These are phyloP conservation scores for Homarus gammarus DNA, from an alignment of 2,888 invertebrate genomes.

Conservation along the genomic window DNA sequence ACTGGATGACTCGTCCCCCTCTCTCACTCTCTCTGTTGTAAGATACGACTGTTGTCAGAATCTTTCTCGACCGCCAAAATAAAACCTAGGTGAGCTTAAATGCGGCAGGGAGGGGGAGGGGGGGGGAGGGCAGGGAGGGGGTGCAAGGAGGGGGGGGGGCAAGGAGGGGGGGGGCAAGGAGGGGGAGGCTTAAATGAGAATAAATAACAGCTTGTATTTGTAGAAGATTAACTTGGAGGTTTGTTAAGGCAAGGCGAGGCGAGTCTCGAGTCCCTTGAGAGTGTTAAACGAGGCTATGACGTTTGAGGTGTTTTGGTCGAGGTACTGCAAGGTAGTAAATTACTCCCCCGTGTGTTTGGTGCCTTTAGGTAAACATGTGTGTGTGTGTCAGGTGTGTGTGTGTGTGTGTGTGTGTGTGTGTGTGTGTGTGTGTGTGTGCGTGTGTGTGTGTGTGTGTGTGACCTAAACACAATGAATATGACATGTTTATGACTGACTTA, in stretches of 20 bases:
- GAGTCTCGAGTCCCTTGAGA: too few relatives aligned
- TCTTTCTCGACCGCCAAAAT: constrained; percentile 11
- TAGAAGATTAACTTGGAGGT: neutral
- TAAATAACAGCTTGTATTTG: constrained; percentile 34
- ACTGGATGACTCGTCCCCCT: too few relatives aligned
- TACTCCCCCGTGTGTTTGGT: neutral
- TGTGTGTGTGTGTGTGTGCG: neutral
- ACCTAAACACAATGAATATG: too few relatives aligned
- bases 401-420: neutral
- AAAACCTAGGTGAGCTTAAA: constrained; percentile 15
- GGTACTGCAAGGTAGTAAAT: neutral
- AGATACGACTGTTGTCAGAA: constrained; percentile 27
- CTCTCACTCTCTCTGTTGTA: too few relatives aligned
- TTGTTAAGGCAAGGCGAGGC: neutral
- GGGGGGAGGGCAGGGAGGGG: too few relatives aligned
- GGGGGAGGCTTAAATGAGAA: constrained; percentile 15
- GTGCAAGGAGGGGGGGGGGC: too few relatives aligned
- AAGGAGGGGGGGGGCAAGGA: too few relatives aligned
- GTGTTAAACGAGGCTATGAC: too few relatives aligned
- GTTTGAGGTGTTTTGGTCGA: too few relatives aligned
- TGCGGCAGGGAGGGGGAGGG: too few relatives aligned
- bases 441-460: constrained; percentile 23
- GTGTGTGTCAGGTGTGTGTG: constrained; percentile 10
- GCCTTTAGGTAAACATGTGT: neutral
- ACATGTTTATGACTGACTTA: too few relatives aligned